Evolutionary conservation across 2,888 invertebrate species (phyloP).

Genomic region (Hydropsyche betteni): DNA sequence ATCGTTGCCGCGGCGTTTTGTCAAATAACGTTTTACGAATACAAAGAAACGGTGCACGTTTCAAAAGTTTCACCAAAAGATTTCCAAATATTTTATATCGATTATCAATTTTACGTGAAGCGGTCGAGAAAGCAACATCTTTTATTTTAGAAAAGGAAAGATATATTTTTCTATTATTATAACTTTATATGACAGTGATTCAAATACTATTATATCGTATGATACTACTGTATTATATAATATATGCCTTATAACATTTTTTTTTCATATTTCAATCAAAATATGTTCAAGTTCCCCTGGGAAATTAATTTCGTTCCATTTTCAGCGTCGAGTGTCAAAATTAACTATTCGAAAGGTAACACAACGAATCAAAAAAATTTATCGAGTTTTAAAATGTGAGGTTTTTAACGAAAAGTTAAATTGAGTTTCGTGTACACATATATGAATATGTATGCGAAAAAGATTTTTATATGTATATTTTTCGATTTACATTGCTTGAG

Average conservation of each 20-base stretch:
- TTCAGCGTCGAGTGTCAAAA: background rate
- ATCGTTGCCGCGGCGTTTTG: background rate
- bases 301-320: slow-evolving; percentile 19
- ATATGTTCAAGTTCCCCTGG: background rate
- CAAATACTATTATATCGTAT: too few relatives aligned
- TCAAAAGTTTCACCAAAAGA: background rate
- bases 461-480: too few relatives aligned
- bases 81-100: too few relatives aligned
- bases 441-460: too few relatives aligned
- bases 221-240: background rate
- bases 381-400: background rate
- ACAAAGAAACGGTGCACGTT: background rate
- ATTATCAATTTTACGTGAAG: too few relatives aligned
- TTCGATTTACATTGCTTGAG: too few relatives aligned
- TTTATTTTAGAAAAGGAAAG: too few relatives aligned
- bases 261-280: background rate
- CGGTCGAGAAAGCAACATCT: too few relatives aligned
- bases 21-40: background rate
- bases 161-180: too few relatives aligned
- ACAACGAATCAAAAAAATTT: background rate
- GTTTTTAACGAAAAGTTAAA: too few relatives aligned
- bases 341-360: slow-evolving; percentile 4
- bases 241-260: background rate
- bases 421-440: too few relatives aligned
- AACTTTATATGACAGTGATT: too few relatives aligned